phyloP scores from a whole-genome alignment of 2,888 invertebrate species.

The Heliconius hortense region DNA sequence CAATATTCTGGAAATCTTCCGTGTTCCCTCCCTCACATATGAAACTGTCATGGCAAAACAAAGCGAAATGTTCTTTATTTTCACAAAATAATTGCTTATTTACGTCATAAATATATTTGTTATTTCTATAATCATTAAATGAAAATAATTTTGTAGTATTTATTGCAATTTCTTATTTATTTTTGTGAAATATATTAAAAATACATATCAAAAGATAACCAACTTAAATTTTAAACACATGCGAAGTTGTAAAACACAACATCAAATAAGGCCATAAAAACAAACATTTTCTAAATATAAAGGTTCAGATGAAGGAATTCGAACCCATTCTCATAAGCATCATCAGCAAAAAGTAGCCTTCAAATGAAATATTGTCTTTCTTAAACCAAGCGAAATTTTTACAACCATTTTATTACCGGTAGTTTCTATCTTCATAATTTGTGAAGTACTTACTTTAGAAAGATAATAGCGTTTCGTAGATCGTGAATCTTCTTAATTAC shows the following conservation, averaged over 20 bases:
- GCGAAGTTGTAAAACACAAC: too few species aligned
- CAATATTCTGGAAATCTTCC: slow-evolving; percentile 38
- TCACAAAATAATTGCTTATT: slow-evolving; percentile 5
- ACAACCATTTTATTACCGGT: slow-evolving; percentile 51
- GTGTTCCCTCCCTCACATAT: slow-evolving; percentile 9
- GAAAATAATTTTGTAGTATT: background rate
- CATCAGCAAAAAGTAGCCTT: background rate
- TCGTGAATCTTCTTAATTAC: slow-evolving; percentile 79
- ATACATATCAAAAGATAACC: too few species aligned
- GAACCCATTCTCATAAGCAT: background rate
- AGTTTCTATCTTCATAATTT: slow-evolving; percentile 68
- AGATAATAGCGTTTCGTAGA: slow-evolving; percentile 73
- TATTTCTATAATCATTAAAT: background rate
- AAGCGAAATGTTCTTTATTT: background rate
- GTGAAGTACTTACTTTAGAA: slow-evolving; percentile 62
- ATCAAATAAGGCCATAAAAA: background rate
- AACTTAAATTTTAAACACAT: too few species aligned
- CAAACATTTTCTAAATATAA: background rate
- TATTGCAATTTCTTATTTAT: background rate
- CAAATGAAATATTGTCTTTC: background rate
- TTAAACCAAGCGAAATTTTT: slow-evolving; percentile 13
- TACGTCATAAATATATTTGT: background rate
- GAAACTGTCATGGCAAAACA: slow-evolving; percentile 1
- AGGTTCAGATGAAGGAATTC: background rate
- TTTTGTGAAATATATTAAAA: background rate